phyloP scores from a whole-genome alignment of 2,113 vertebrate genomes.

The Datnioides undecimradiatus region DNA sequence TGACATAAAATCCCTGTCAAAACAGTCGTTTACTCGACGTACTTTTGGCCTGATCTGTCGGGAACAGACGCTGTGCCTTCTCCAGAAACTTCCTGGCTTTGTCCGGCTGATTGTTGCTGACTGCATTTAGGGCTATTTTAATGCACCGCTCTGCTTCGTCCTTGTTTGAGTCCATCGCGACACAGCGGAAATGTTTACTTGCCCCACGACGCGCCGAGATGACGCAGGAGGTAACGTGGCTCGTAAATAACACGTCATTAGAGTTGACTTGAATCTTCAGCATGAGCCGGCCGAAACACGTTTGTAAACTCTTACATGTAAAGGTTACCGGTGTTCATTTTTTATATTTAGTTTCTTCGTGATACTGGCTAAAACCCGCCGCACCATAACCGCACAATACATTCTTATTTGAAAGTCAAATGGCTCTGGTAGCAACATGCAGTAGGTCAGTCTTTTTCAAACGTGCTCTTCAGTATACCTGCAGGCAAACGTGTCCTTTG shows the following conservation, averaged over 20 bases:
- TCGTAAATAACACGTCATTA: conserved; percentile 39
- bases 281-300: not conserved
- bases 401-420: not conserved
- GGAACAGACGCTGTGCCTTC: conserved; percentile 93
- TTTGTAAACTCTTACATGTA: not conserved
- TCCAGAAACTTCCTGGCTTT: conserved; percentile 92
- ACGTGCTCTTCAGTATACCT: not conserved
- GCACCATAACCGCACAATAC: not conserved
- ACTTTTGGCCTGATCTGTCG: conserved; percentile 89
- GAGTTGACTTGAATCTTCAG: not conserved
- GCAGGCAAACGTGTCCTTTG: not conserved
- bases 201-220: conserved; percentile 61
- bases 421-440: conserved; percentile 31
- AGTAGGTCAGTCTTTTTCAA: conserved; percentile 37
- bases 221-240: conserved; percentile 38
- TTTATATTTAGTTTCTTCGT: not conserved
- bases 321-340: not conserved
- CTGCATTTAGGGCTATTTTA: conserved; percentile 88
- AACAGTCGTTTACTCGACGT: conserved; percentile 72
- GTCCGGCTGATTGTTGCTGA: conserved; percentile 86
- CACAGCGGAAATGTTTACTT: conserved; percentile 83
- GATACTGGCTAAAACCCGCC: not conserved
- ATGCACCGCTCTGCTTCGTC: conserved; percentile 97
- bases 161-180: conserved; percentile 98
- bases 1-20: not conserved